phyloP scores from a whole-genome alignment of 2,113 vertebrate species.

The Elephas maximus region DNA sequence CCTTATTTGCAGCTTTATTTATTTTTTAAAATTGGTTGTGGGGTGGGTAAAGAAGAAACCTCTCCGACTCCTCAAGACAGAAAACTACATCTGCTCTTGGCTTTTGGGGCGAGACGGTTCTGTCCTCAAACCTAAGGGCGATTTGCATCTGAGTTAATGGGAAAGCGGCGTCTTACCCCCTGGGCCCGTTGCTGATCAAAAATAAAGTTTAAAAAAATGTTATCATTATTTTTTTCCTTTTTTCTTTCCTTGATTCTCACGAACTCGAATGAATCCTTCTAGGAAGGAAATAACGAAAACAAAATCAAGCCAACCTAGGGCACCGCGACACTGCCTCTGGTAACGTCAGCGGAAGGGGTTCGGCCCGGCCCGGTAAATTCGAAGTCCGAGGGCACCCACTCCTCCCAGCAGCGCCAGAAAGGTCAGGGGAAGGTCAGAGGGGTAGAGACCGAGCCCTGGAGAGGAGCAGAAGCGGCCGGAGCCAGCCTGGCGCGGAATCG shows the following conservation, averaged over 20 bases:
- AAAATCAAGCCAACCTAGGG: background rate
- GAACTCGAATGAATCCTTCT: constrained; percentile 37
- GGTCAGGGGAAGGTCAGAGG: background rate
- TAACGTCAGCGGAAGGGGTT: background rate
- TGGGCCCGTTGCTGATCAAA: background rate
- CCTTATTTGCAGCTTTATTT: constrained; percentile 27
- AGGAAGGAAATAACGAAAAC: constrained; percentile 20
- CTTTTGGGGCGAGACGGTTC: background rate
- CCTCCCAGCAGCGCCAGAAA: background rate
- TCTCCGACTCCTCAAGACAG: background rate
- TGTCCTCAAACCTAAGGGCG: background rate
- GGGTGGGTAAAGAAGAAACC: background rate
- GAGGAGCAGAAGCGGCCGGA: background rate
- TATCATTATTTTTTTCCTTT: too few relatives aligned
- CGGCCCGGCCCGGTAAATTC: background rate
- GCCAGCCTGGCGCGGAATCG: background rate
- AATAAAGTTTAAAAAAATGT: constrained; percentile 56
- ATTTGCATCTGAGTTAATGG: background rate
- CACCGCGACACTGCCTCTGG: background rate
- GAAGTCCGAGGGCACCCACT: background rate
- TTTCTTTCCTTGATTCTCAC: background rate
- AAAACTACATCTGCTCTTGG: background rate
- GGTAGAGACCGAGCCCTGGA: background rate
- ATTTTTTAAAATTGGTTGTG: constrained; percentile 40
- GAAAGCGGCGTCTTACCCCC: background rate